These are phyloP conservation scores for Sabatieria punctata DNA, from an alignment of 2,888 invertebrate species.

Conservation along the genomic window DNA sequence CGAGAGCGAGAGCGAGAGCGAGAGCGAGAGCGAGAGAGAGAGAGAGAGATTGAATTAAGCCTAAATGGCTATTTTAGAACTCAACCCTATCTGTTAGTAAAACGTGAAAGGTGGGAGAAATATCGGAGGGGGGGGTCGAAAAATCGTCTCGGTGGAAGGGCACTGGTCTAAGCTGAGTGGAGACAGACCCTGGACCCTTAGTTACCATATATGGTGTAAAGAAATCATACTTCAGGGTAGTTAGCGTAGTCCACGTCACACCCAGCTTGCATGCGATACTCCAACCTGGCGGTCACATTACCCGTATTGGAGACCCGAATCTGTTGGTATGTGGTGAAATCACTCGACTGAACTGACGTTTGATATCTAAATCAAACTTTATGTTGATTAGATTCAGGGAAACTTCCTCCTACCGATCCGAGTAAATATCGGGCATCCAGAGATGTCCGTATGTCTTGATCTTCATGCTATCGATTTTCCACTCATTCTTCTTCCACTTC, in stretches of 20 bases:
- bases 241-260: constrained; percentile 21
- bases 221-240: constrained; percentile 22
- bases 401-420: constrained; percentile 14
- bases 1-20: too few relatives aligned
- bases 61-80: too few relatives aligned
- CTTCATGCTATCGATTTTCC: constrained; percentile 19
- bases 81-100: too few relatives aligned
- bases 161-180: too few relatives aligned
- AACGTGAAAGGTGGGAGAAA: too few relatives aligned
- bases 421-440: constrained; percentile 23
- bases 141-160: too few relatives aligned
- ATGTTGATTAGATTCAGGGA: not conserved
- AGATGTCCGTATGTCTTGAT: constrained; percentile 19
- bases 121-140: too few relatives aligned
- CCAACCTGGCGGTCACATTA: constrained; percentile 19
- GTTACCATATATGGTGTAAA: too few relatives aligned
- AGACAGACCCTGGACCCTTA: too few relatives aligned
- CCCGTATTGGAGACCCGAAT: constrained; percentile 14
- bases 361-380: constrained; percentile 15
- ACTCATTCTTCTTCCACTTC: constrained; percentile 19
- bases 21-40: too few relatives aligned
- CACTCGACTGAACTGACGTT: constrained; percentile 19
- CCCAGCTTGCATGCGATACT: constrained; percentile 20
- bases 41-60: too few relatives aligned
- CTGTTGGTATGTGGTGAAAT: constrained; percentile 20